phyloP scores from a whole-genome alignment of 1,140 invertebrate species.

The Mylabris phalerata region DNA sequence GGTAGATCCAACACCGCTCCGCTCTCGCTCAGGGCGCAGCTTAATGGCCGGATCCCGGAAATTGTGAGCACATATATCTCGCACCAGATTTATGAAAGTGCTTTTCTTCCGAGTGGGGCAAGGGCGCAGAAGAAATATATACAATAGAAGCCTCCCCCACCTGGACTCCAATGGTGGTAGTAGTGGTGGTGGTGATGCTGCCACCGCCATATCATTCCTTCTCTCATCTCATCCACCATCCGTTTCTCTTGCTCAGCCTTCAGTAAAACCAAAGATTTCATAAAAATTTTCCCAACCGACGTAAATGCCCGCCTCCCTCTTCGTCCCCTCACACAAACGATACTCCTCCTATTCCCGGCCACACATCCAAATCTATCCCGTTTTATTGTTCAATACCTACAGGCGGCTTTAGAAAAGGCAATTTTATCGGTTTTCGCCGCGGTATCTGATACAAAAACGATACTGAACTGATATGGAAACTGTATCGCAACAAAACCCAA shows the following conservation, averaged over 20 bases:
- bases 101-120: conserved; percentile 43
- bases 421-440: no score
- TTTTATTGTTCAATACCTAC: no score
- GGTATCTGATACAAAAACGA: no score
- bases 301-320: no score
- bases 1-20: conserved; percentile 32
- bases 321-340: no score
- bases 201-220: conserved; percentile 1
- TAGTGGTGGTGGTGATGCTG: no score
- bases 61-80: conserved; percentile 82
- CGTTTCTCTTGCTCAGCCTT: no score
- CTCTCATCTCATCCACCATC: conserved; percentile 2
- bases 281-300: not conserved
- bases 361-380: no score
- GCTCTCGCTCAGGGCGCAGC: conserved; percentile 41
- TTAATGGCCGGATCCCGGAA: conserved; percentile 81
- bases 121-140: conserved; percentile 33
- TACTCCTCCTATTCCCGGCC: no score
- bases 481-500: no score
- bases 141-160: conserved; percentile 22
- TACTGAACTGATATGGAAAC: no score
- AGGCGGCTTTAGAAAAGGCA: no score
- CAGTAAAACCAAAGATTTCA: conserved; percentile 4
- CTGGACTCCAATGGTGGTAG: not conserved
- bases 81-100: conserved; percentile 80